Evolutionary conservation across 2,113 vertebrate species (phyloP).

Genomic region (Pao palembangensis): DNA sequence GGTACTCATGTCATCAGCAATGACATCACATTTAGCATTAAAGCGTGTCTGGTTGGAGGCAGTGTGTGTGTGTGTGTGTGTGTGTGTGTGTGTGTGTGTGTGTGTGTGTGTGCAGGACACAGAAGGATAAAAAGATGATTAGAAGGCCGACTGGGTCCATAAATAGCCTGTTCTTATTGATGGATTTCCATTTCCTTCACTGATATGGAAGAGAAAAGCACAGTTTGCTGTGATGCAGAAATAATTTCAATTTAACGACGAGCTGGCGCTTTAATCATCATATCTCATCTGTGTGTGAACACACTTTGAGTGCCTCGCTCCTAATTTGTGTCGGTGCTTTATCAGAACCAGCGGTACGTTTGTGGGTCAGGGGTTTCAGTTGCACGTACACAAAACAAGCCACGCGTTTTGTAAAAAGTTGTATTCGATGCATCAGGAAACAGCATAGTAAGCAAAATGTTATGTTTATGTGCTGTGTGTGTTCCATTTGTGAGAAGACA

Average conservation of each 20-base stretch:
- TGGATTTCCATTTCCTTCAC: constrained; percentile 22
- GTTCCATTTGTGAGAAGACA: too few relatives aligned
- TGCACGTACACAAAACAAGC: too few relatives aligned
- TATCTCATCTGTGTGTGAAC: constrained; percentile 42
- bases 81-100: too few relatives aligned
- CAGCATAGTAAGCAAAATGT: too few relatives aligned
- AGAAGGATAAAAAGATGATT: background rate
- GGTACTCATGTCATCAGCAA: constrained; percentile 69
- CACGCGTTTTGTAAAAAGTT: too few relatives aligned
- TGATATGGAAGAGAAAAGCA: constrained; percentile 20
- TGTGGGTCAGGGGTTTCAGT: background rate
- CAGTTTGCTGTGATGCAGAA: constrained; percentile 35
- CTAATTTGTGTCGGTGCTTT: constrained; percentile 68
- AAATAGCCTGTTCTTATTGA: constrained; percentile 43
- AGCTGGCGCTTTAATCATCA: constrained; percentile 69
- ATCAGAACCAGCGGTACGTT: constrained; percentile 63
- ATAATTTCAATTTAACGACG: constrained; percentile 12
- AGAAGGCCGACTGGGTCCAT: constrained; percentile 11
- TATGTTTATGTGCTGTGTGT: too few relatives aligned
- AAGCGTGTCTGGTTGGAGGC: too few relatives aligned
- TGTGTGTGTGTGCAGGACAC: background rate
- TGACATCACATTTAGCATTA: background rate
- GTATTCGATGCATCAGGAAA: too few relatives aligned
- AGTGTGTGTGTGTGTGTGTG: too few relatives aligned
- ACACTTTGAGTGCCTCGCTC: constrained; percentile 64